phyloP scores from a whole-genome alignment of 2,888 invertebrate species.

The Mythimna pallens region DNA sequence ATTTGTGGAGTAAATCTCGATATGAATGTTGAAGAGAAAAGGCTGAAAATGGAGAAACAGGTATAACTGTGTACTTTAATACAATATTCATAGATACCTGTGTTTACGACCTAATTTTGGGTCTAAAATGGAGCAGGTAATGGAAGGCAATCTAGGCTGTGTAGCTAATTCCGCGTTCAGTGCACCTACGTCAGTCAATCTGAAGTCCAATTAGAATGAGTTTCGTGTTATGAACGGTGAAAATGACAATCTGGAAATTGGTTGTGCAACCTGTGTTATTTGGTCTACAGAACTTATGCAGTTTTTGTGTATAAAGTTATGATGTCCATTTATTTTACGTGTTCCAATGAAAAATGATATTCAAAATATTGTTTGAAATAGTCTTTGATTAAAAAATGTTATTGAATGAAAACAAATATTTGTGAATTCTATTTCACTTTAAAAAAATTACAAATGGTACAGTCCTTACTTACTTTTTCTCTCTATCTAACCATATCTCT shows the following conservation, averaged over 20 bases:
- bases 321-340: background rate
- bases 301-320: background rate
- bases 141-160: conserved; percentile 26
- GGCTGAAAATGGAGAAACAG: background rate
- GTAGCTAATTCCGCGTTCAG: conserved; percentile 28
- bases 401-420: background rate
- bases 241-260: conserved; percentile 40
- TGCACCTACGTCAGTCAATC: conserved; percentile 48
- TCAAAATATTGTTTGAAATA: background rate
- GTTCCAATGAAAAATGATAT: background rate
- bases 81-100: conserved; percentile 5
- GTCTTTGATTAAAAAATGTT: background rate
- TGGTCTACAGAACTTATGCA: conserved; percentile 6
- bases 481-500: too few species aligned
- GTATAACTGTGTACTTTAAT: background rate
- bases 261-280: conserved; percentile 22
- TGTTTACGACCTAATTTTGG: conserved; percentile 39
- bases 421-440: background rate
- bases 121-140: conserved; percentile 37
- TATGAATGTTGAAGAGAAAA: conserved; percentile 34
- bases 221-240: conserved; percentile 39
- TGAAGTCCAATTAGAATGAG: conserved; percentile 47
- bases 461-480: too few species aligned
- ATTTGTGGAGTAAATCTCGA: conserved; percentile 45
- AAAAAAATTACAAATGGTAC: too few species aligned